Conservation (phyloP, 2,888 invertebrate genomes). For the Chalcosyrphus nemorum region DNA sequence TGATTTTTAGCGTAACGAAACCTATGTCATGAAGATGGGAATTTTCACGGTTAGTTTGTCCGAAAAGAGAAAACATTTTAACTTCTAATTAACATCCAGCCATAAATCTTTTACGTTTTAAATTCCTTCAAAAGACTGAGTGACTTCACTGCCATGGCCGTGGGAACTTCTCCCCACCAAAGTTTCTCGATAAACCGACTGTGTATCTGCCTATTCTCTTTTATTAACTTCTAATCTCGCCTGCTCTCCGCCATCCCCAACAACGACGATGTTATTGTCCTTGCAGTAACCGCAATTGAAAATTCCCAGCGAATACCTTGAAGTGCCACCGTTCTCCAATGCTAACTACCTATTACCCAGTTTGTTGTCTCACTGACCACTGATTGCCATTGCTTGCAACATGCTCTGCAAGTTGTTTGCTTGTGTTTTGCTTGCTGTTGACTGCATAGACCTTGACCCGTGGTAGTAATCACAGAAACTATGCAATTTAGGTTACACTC, state of each 20-base stretch:
- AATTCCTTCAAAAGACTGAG: too few relatives aligned
- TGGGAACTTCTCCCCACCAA: too few relatives aligned
- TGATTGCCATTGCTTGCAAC: neutral
- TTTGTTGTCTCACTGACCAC: neutral
- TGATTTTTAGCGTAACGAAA: too few relatives aligned
- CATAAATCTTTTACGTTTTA: too few relatives aligned
- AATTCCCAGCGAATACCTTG: conserved; percentile 43
- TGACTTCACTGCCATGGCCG: too few relatives aligned
- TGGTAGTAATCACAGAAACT: neutral
- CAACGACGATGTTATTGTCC: conserved; percentile 11
- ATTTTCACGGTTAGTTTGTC: too few relatives aligned
- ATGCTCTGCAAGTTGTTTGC: too few relatives aligned
- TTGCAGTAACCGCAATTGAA: conserved; percentile 37
- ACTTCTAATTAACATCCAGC: too few relatives aligned
- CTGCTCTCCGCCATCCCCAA: too few relatives aligned
- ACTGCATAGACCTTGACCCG: conserved; percentile 16
- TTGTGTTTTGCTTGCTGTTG: too few relatives aligned
- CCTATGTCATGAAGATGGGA: too few relatives aligned
- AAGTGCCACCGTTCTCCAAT: conserved; percentile 42
- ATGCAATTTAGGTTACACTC: conserved; percentile 4
- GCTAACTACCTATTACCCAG: neutral
- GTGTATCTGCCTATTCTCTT: conserved; percentile 7
- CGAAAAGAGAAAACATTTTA: too few relatives aligned
- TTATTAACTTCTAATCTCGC: neutral
- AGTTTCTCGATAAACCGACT: conserved; percentile 29